Conservation (phyloP, 1,140 invertebrate genomes). For the Panagrolaimus sp. region DNA sequence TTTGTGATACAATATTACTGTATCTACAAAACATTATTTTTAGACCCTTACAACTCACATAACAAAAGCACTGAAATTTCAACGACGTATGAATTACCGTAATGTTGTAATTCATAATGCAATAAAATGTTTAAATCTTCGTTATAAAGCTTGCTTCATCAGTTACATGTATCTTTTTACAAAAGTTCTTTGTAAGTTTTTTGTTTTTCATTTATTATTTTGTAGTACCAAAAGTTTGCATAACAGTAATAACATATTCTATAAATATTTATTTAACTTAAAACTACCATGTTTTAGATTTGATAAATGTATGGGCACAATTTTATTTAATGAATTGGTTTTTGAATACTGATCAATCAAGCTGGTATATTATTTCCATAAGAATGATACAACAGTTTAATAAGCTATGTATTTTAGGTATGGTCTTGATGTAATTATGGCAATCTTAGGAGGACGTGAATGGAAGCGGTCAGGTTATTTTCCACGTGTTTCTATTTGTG, state of each 20-base stretch:
- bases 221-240: too few relatives aligned
- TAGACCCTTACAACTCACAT: slow-evolving; percentile 42
- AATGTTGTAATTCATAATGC: slow-evolving; percentile 46
- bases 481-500: slow-evolving; percentile 63
- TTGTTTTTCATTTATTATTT: slow-evolving; percentile 39
- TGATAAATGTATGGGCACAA: slow-evolving; percentile 49
- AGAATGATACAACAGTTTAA: too few relatives aligned
- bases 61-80: slow-evolving; percentile 44
- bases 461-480: slow-evolving; percentile 59
- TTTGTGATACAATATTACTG: too few relatives aligned
- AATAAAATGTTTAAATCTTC: slow-evolving; percentile 45
- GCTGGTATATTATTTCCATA: too few relatives aligned
- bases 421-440: slow-evolving; percentile 47
- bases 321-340: slow-evolving; percentile 56
- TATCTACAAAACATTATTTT: slow-evolving; percentile 13
- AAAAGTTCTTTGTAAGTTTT: slow-evolving; percentile 14
- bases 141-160: slow-evolving; percentile 52
- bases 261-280: too few relatives aligned
- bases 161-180: slow-evolving; percentile 32
- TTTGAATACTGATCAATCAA: slow-evolving; percentile 47
- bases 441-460: slow-evolving; percentile 42
- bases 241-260: too few relatives aligned
- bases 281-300: slow-evolving; percentile 44
- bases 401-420: too few relatives aligned
- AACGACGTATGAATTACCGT: slow-evolving; percentile 38